phyloP scores from a whole-genome alignment of 2,113 vertebrate species.

The Nesogale talazaci region DNA sequence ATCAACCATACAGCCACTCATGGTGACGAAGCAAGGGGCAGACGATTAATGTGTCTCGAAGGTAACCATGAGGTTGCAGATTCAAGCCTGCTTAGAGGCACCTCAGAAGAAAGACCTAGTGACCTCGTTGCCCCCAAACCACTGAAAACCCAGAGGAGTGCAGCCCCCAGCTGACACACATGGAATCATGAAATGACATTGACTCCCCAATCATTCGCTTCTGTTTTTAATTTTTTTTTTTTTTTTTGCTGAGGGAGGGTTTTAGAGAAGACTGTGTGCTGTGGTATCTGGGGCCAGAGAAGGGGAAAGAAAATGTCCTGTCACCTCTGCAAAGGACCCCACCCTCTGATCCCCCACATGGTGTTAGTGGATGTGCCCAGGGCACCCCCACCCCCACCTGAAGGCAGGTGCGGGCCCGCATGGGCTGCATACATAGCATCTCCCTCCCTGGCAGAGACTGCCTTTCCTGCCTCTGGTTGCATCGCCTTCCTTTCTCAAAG shows the following conservation, averaged over 20 bases:
- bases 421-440: neutral
- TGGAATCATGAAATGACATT: neutral
- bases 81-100: neutral
- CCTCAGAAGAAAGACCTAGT: neutral
- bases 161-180: neutral
- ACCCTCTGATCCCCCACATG: no score
- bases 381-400: neutral
- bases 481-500: conserved; percentile 49
- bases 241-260: neutral
- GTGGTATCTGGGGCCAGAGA: neutral
- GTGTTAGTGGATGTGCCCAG: neutral
- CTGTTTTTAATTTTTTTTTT: neutral
- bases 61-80: neutral
- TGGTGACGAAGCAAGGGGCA: neutral
- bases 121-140: neutral
- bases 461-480: neutral
- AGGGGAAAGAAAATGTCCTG: neutral
- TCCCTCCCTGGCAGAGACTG: neutral
- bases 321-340: neutral
- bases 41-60: no score
- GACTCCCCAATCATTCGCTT: neutral
- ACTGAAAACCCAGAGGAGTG: neutral
- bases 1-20: neutral
- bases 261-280: neutral
- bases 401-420: neutral